Evolutionary conservation across 2,113 vertebrate species (phyloP), one percentile per base, ranked within the genome.

Genomic region (Channa argus): DNA sequence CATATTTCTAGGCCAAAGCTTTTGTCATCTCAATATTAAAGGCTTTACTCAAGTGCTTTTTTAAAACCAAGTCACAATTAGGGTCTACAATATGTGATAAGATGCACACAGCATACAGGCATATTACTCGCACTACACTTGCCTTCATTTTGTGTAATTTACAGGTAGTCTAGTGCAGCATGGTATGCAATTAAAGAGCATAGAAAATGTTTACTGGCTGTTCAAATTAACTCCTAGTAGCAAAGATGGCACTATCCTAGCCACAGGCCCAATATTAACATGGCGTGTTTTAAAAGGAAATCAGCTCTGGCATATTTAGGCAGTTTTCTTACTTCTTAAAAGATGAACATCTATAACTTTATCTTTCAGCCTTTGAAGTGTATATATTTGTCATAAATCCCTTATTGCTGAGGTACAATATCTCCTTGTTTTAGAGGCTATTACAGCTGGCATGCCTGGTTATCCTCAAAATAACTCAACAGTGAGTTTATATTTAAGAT

Each of bases 181-280:
- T 71, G 58, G 10, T 56, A 56, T 51, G 49, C 5, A 33, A 43
- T 60, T 68, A 56, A 65, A 59, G 41, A 39, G 61, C 49, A 36
- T 46, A 11, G 49, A 44, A 38, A 12, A 66, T 67, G 74, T 67
- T 76, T 56, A 60, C 44, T 45, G 63, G n/a, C 33, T 63, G 66
- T 80, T 72, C 72, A 56, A 75, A 72, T 80, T 0, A 75, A 47
- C 45, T 74, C 12, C 34, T 60, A 81, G 64, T 65, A 79, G 50
- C 39, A 39, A 38, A 6, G 49, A 59, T 54, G 11, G 45, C 14
- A 11, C 58, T 43, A 65, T 82, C 50, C 45, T 54, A 41, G 24
- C 62, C 38, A 63, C 45, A 8, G 76, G 82, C 63, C 65, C 11
- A 51, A 8, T 58, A 33, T 68, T 65, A 41, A 71, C 12, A 47